A percentile compares a stretch with the other conserved stretches of the same genome.
These are phyloP conservation scores for Campoplex nolae DNA, from an alignment of 2,888 invertebrate species.

Conservation along the genomic window DNA sequence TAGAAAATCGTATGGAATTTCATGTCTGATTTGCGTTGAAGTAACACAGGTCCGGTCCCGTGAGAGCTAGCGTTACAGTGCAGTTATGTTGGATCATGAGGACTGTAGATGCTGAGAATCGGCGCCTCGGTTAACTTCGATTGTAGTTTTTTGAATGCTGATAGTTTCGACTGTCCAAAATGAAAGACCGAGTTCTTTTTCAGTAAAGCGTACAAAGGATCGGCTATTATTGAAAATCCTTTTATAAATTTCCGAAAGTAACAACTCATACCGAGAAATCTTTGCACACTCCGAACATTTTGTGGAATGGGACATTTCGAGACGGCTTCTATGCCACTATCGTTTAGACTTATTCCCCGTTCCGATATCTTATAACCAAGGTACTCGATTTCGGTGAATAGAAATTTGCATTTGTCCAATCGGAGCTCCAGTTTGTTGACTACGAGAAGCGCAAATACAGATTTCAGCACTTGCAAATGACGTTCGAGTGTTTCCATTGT, in stretches of 20 bases:
- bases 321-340: slow-evolving; percentile 16
- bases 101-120: slow-evolving; percentile 74
- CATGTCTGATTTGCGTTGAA: slow-evolving; percentile 75
- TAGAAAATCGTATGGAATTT: slow-evolving; percentile 77
- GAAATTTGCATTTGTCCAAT: slow-evolving; percentile 29
- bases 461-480: slow-evolving; percentile 50
- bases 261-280: slow-evolving; percentile 26
- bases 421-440: slow-evolving; percentile 49
- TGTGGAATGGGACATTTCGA: slow-evolving; percentile 31
- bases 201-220: slow-evolving; percentile 21
- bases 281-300: slow-evolving; percentile 27
- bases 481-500: slow-evolving; percentile 59
- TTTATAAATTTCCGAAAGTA: slow-evolving; percentile 38
- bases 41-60: slow-evolving; percentile 75
- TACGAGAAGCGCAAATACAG: slow-evolving; percentile 44
- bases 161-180: slow-evolving; percentile 12
- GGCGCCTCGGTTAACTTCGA: not conserved
- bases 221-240: slow-evolving; percentile 16
- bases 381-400: slow-evolving; percentile 36
- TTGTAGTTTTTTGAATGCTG: slow-evolving; percentile 19
- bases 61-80: slow-evolving; percentile 74
- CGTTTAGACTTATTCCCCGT: slow-evolving; percentile 37
- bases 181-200: slow-evolving; percentile 14
- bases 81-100: slow-evolving; percentile 76
- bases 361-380: slow-evolving; percentile 42